Percentiles rank a stretch among this genome's conserved stretches.
phyloP scores from a whole-genome alignment of 1,140 invertebrate genomes.

The Drosophila murphyi region DNA sequence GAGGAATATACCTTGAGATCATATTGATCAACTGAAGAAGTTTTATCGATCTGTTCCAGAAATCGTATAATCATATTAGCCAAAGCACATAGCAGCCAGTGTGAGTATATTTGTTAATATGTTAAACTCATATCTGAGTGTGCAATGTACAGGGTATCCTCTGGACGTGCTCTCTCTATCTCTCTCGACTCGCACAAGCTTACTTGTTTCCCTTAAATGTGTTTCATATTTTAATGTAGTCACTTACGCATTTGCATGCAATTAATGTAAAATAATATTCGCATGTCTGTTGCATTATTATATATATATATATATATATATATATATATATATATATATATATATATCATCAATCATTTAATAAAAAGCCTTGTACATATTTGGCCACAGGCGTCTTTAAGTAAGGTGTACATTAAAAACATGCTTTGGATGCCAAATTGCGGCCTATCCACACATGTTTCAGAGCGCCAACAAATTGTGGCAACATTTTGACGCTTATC shows the following conservation, averaged over 20 bases:
- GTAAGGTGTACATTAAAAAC: slow-evolving; percentile 63
- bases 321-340: not conserved
- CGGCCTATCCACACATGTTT: not conserved
- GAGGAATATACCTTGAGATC: no score
- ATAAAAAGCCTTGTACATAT: slow-evolving; percentile 48
- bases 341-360: slow-evolving; percentile 14
- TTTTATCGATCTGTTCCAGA: no score
- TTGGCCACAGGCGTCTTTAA: slow-evolving; percentile 27
- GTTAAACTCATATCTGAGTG: not conserved
- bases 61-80: no score
- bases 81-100: no score
- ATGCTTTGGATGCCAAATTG: slow-evolving; percentile 6
- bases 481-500: not conserved
- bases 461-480: not conserved
- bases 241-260: slow-evolving; percentile 52
- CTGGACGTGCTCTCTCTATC: not conserved
- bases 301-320: slow-evolving; percentile 20
- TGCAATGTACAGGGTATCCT: not conserved
- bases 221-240: slow-evolving; percentile 67
- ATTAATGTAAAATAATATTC: slow-evolving; percentile 68
- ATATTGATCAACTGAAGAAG: no score
- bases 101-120: no score
- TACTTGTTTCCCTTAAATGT: slow-evolving; percentile 12
- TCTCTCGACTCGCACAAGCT: not conserved
- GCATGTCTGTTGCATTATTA: slow-evolving; percentile 45